Conservation (phyloP, 1,140 invertebrate species). For the Lepidotrigona ventralis region DNA sequence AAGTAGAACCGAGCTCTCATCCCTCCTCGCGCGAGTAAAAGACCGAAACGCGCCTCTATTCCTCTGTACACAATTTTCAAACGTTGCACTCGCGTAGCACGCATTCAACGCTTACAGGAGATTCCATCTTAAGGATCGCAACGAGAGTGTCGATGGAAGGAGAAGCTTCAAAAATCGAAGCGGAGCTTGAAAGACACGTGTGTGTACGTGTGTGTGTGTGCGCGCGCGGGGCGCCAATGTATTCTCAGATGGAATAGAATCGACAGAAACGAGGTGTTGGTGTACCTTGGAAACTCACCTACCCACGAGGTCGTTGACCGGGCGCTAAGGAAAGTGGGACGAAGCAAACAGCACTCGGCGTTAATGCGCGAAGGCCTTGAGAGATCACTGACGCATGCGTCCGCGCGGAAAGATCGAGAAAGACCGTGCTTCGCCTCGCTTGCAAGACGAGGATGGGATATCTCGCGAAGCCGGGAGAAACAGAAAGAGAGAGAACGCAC, state of each 20-base stretch:
- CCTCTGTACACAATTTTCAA: too few relatives aligned
- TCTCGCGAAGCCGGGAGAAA: neutral
- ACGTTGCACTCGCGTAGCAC: neutral
- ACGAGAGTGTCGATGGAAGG: neutral
- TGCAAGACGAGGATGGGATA: neutral
- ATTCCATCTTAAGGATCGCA: too few relatives aligned
- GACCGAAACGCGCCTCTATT: too few relatives aligned
- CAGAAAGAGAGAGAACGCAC: neutral
- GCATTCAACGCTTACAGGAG: too few relatives aligned
- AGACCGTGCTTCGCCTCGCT: neutral
- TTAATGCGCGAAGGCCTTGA: constrained; percentile 72
- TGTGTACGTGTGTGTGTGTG: neutral
- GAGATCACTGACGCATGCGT: constrained; percentile 66
- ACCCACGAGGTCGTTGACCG: constrained; percentile 76
- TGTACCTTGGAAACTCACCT: constrained; percentile 77
- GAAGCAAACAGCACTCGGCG: constrained; percentile 69
- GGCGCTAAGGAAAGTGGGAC: constrained; percentile 78
- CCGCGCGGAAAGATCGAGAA: constrained; percentile 50
- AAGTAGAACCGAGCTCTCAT: neutral
- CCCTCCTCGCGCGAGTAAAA: neutral
- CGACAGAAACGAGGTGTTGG: constrained; percentile 59
- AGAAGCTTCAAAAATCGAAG: neutral
- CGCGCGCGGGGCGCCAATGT: neutral
- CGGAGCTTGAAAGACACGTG: constrained; percentile 25
- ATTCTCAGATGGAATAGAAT: constrained; percentile 55